phyloP scores from a whole-genome alignment of 2,113 vertebrate genomes.

The Xiphophorus couchianus region DNA sequence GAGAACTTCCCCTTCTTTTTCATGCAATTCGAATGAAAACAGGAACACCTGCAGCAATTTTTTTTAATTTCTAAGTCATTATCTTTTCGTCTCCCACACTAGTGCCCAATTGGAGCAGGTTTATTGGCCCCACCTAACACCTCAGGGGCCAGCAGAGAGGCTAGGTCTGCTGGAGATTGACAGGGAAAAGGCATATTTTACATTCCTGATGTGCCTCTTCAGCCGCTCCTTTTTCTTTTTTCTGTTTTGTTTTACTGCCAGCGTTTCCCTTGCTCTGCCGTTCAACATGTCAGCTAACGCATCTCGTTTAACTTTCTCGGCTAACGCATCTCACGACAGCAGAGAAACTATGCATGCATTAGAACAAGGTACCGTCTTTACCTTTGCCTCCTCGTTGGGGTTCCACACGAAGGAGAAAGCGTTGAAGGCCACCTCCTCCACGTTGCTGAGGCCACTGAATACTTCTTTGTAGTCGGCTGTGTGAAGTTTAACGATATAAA shows the following conservation, averaged over 20 bases:
- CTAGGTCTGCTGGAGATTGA: conserved; percentile 41
- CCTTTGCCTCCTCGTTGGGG: conserved; percentile 94
- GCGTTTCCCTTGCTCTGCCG: conserved; percentile 19
- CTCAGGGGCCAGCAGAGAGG: conserved; percentile 46
- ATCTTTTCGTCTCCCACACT: conserved; percentile 1
- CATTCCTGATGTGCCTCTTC: conserved; percentile 81
- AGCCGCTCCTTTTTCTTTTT: conserved; percentile 57
- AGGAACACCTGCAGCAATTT: not conserved
- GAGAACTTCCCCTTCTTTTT: not conserved
- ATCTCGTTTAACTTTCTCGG: not conserved
- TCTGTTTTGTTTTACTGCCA: conserved; percentile 32
- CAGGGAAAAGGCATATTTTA: conserved; percentile 82
- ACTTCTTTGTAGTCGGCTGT: conserved; percentile 98
- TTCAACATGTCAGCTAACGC: conserved; percentile 5
- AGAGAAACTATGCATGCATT: not conserved
- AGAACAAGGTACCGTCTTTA: conserved; percentile 55
- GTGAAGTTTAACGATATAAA: conserved; percentile 7
- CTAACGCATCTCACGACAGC: not conserved
- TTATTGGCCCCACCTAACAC: conserved; percentile 57
- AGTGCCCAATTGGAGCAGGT: conserved; percentile 55
- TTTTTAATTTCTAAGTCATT: not conserved
- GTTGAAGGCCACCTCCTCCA: conserved; percentile 95
- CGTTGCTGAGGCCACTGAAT: conserved; percentile 90
- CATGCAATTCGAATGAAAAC: not conserved
- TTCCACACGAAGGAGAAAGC: conserved; percentile 97